These are phyloP conservation scores for Laspeyria flexula DNA, from an alignment of 2,888 invertebrate species.

Conservation along the genomic window DNA sequence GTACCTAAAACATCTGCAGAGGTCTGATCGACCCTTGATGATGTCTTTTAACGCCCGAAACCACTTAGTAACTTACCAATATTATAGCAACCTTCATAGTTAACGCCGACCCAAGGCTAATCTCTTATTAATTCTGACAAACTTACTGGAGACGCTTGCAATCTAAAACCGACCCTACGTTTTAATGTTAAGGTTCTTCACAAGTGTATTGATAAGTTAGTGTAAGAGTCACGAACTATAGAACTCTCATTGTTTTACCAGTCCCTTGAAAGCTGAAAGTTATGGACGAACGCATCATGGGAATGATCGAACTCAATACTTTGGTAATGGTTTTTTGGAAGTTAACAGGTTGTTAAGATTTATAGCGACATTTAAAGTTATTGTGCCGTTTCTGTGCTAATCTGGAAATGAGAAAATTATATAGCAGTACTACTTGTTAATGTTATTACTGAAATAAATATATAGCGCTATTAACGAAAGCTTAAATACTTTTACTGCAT, in stretches of 20 bases:
- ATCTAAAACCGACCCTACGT: slow-evolving; percentile 14
- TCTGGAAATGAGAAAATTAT: background rate
- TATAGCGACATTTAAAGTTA: slow-evolving; percentile 6
- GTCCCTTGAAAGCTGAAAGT: slow-evolving; percentile 46
- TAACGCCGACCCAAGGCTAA: slow-evolving; percentile 47
- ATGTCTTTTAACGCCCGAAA: slow-evolving; percentile 50
- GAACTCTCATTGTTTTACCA: slow-evolving; percentile 51
- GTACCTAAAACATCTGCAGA: slow-evolving; percentile 35
- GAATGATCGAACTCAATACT: slow-evolving; percentile 44
- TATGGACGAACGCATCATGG: slow-evolving; percentile 44
- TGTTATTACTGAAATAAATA: no score
- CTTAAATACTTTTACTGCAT: no score
- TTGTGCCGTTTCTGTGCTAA: background rate
- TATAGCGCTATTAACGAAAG: no score
- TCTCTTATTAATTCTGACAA: slow-evolving; percentile 50
- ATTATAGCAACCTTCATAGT: slow-evolving; percentile 47
- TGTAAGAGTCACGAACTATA: slow-evolving; percentile 43
- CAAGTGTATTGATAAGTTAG: slow-evolving; percentile 19
- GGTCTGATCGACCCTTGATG: slow-evolving; percentile 40
- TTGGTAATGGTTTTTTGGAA: slow-evolving; percentile 35
- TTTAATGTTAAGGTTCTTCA: background rate
- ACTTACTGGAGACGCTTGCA: slow-evolving; percentile 3
- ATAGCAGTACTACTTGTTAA: no score
- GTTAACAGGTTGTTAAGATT: slow-evolving; percentile 27
- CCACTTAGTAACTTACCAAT: slow-evolving; percentile 51